Percentiles rank a stretch among this genome's conserved stretches.
Conservation (phyloP, 1,140 invertebrate species). For the Leptinotarsa undecemlineata region DNA sequence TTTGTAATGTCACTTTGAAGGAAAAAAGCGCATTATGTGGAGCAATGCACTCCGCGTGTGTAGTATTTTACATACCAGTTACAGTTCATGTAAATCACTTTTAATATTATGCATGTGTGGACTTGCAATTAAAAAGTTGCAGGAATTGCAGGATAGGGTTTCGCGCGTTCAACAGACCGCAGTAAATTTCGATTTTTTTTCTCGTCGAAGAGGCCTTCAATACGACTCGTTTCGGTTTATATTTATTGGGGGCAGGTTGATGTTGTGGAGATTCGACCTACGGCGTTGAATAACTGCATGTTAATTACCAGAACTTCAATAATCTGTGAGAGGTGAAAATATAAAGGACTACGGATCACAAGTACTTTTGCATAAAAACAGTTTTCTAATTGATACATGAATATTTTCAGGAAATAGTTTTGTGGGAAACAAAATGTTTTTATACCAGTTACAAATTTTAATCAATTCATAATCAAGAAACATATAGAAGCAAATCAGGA, state of each 20-base stretch:
- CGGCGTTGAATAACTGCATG: no score
- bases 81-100: slow-evolving; percentile 20
- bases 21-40: slow-evolving; percentile 25
- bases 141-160: background rate
- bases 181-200: slow-evolving; percentile 8
- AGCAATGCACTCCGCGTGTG: slow-evolving; percentile 22
- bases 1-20: slow-evolving; percentile 27
- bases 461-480: no score
- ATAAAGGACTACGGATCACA: no score
- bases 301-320: no score
- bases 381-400: no score
- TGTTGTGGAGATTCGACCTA: background rate
- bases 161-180: background rate
- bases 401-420: no score
- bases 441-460: no score
- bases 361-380: no score
- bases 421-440: no score
- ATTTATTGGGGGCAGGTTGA: background rate
- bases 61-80: slow-evolving; percentile 4
- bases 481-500: no score
- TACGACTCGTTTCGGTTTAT: slow-evolving; percentile 4
- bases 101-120: slow-evolving; percentile 24
- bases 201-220: slow-evolving; percentile 4
- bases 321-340: no score
- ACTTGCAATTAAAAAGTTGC: slow-evolving; percentile 6